These are phyloP conservation scores for Eurytoma californica DNA, from an alignment of 2,888 invertebrate genomes.

Conservation along the genomic window DNA sequence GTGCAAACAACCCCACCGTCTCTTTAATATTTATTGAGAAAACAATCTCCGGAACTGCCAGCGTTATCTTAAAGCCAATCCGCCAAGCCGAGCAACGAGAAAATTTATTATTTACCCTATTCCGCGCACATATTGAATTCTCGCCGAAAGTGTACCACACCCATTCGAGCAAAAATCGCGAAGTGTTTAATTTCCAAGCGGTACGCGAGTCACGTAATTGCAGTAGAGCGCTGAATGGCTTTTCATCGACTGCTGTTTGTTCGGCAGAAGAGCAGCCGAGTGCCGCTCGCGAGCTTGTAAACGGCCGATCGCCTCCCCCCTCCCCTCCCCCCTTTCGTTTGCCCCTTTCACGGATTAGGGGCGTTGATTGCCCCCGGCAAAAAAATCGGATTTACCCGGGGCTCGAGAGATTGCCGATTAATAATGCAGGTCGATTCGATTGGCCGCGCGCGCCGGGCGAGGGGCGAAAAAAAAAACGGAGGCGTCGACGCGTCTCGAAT, in stretches of 20 bases:
- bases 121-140: too few relatives aligned
- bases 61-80: too few relatives aligned
- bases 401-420: conserved; percentile 25
- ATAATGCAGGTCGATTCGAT: conserved; percentile 12
- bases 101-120: too few relatives aligned
- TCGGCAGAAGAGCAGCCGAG: not conserved
- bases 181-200: not conserved
- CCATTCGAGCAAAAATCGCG: too few relatives aligned
- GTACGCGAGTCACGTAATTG: conserved; percentile 12
- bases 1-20: too few relatives aligned
- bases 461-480: too few relatives aligned
- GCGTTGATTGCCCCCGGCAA: conserved; percentile 4
- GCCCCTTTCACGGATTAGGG: not conserved
- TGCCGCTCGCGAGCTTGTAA: not conserved
- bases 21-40: too few relatives aligned
- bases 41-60: too few relatives aligned
- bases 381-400: conserved; percentile 8
- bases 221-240: not conserved
- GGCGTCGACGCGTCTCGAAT: too few relatives aligned
- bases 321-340: not conserved
- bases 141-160: too few relatives aligned
- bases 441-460: not conserved
- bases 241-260: conserved; percentile 12
- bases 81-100: too few relatives aligned
- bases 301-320: not conserved